These are phyloP conservation scores for Bombylius major DNA, from an alignment of 2,888 invertebrate genomes.

Conservation along the genomic window DNA sequence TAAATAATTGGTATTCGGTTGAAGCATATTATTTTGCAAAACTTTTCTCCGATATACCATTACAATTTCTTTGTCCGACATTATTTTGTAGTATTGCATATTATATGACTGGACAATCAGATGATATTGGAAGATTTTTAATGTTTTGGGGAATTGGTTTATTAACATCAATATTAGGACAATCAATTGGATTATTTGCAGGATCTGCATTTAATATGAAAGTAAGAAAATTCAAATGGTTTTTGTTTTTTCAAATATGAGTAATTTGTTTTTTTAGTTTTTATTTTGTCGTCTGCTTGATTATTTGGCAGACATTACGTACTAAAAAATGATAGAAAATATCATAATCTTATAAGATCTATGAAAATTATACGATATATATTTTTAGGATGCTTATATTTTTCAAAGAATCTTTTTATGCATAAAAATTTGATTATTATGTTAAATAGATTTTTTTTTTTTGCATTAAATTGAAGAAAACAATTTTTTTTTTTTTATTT, in stretches of 20 bases:
- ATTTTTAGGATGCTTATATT: no score
- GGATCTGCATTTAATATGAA: constrained; percentile 59
- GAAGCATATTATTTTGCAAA: constrained; percentile 70
- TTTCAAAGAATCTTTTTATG: no score
- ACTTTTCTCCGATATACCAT: constrained; percentile 63
- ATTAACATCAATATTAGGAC: constrained; percentile 31
- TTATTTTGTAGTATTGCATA: constrained; percentile 60
- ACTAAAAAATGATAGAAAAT: no score
- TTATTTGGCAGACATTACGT: no score
- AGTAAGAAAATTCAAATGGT: constrained; percentile 29
- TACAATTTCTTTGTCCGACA: constrained; percentile 62
- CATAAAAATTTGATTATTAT: no score
- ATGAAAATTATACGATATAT: no score
- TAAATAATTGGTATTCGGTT: constrained; percentile 80
- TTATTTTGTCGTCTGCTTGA: background rate
- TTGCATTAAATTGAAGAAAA: no score
- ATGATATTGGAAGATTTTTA: constrained; percentile 46
- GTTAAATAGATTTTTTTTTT: no score
- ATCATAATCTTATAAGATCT: no score
- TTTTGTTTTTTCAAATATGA: background rate
- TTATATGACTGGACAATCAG: constrained; percentile 65
- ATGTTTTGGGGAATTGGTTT: constrained; percentile 34
- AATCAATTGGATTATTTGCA: constrained; percentile 60
- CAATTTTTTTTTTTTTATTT: no score
- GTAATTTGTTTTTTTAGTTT: background rate